Percentiles rank a stretch among this genome's conserved stretches.
These are phyloP conservation scores for Halcyon malimbica DNA, from an alignment of 2,113 vertebrate genomes.

Conservation along the genomic window DNA sequence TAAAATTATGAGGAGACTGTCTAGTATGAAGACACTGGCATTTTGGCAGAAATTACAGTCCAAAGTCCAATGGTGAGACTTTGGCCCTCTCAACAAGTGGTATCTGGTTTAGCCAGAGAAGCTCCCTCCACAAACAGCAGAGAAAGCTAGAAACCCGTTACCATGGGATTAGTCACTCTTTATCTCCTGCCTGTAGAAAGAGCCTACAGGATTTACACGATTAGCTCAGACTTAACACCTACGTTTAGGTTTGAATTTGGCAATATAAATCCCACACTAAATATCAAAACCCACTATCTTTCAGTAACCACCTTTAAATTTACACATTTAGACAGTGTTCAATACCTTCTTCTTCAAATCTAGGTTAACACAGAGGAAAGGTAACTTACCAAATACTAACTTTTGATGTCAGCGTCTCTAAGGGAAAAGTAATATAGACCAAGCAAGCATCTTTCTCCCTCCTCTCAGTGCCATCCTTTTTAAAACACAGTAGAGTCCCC, in stretches of 20 bases:
- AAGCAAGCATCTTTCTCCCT: neutral
- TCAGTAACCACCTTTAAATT: neutral
- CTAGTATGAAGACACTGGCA: neutral
- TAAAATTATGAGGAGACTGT: neutral
- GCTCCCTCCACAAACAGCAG: neutral
- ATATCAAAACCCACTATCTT: neutral
- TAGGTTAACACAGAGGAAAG: neutral
- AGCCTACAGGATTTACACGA: constrained; percentile 9
- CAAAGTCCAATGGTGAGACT: neutral
- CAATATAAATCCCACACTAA: constrained; percentile 21
- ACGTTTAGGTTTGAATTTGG: constrained; percentile 25
- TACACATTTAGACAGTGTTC: neutral
- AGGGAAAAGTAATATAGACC: neutral
- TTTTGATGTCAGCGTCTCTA: neutral
- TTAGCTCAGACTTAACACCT: constrained; percentile 36
- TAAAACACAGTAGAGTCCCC: neutral
- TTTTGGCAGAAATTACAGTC: neutral
- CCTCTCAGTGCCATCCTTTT: neutral
- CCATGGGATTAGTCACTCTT: constrained; percentile 9
- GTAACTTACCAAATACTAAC: neutral
- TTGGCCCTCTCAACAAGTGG: neutral
- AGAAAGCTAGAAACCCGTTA: neutral
- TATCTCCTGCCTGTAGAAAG: neutral
- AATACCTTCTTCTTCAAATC: neutral
- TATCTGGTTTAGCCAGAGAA: neutral